Percentiles rank a stretch among this genome's conserved stretches.
These are phyloP conservation scores for Lottia scabra DNA, from an alignment of 2,888 invertebrate genomes.

Conservation along the genomic window DNA sequence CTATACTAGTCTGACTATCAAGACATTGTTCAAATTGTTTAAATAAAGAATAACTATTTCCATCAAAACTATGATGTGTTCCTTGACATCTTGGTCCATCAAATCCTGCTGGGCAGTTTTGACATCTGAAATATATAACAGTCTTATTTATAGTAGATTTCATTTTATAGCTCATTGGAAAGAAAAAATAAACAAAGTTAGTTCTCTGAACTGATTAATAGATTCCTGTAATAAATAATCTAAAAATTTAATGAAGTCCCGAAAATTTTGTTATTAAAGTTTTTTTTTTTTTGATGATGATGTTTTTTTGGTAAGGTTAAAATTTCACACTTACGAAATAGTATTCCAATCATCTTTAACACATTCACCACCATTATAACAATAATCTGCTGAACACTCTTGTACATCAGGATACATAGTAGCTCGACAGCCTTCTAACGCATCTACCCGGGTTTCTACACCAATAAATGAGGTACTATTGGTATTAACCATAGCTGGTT, in stretches of 20 bases:
- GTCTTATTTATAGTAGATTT: background rate
- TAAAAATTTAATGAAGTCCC: too few species aligned
- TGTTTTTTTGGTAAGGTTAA: background rate
- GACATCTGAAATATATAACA: slow-evolving; percentile 74
- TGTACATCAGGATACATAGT: slow-evolving; percentile 82
- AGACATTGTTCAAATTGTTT: slow-evolving; percentile 88
- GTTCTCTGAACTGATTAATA: too few species aligned
- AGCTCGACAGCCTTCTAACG: slow-evolving; percentile 75
- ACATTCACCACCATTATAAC: slow-evolving; percentile 96
- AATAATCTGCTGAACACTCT: slow-evolving; percentile 79
- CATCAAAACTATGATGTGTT: slow-evolving; percentile 88
- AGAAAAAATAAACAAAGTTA: too few species aligned
- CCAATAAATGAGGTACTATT: slow-evolving; percentile 97
- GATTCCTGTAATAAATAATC: too few species aligned
- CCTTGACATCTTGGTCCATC: slow-evolving; percentile 98
- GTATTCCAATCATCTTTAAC: slow-evolving; percentile 70
- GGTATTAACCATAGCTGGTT: slow-evolving; percentile 86
- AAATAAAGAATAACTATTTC: slow-evolving; percentile 98
- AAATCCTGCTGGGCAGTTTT: slow-evolving; percentile 89
- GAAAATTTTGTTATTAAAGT: too few species aligned
- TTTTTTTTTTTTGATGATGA: too few species aligned
- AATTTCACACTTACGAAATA: slow-evolving; percentile 41
- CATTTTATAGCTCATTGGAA: too few species aligned
- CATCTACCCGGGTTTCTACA: slow-evolving; percentile 90
- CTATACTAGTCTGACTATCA: slow-evolving; percentile 92